Evolutionary conservation across 2,797 vertebrate species (phyloP), one percentile per base, ranked within the genome.

Genomic region (Hippocampus kuda): DNA sequence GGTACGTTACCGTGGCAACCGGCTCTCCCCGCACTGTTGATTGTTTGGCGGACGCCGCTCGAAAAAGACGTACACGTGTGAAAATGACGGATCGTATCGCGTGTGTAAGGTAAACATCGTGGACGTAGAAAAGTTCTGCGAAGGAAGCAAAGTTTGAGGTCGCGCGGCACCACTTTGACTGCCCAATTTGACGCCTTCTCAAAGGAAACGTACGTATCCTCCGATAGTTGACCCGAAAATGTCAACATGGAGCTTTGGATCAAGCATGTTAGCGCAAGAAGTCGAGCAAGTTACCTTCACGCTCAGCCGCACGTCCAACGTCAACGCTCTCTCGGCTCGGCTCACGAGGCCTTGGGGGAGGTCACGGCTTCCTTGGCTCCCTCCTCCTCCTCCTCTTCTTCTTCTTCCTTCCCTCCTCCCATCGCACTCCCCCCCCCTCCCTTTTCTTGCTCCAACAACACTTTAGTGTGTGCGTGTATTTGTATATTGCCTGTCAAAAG

Each of bases 1-100:
- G 18, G 0, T 26, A 4, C 2, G 54, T 74, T 67, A 63, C 78
- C 73, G 69, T 56, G 72, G 26, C 46, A 18, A 68, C 70, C 26
- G 0, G 7, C 5, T 11, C 2, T 12, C 46, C 16, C 41, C 15
- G 10, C 61, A 22, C n/a, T 64, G 42, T 65, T 0, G 42, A 48
- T 46, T 65, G 24, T 65, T 65, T 0, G 53, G 3, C 9, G 53
- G n/a, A 24, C n/a, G 18, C 24, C 53, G 6, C 53, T 54, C 53
- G 22, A 10, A 54, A 54, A 54, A 54, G 22, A 54, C 22, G 8
- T n/a, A 24, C 22, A 12, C 1, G 22, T 11, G 24, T 12, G 12
- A 10, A 54, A 54, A 54, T 24, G 4, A 51, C 16, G 20, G 20
- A 51, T 51, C 2, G 16, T 51, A 18, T 48, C 4, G 34, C 1